Evolutionary conservation across 2,113 vertebrate species (phyloP).

Genomic region (Danionella cerebrum): DNA sequence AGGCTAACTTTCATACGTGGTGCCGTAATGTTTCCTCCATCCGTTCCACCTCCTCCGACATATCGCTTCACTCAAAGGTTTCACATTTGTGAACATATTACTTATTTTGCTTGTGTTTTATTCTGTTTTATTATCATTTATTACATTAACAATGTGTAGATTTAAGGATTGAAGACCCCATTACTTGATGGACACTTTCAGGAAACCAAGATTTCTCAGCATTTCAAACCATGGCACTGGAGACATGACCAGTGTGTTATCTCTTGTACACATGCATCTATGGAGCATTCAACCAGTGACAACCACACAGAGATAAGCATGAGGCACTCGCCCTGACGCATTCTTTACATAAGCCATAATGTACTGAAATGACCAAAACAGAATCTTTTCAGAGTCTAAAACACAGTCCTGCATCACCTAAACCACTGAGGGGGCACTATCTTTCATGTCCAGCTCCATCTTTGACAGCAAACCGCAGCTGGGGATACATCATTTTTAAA

Average conservation of each 20-base stretch:
- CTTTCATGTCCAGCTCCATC: slow-evolving; percentile 7
- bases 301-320: neutral
- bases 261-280: neutral
- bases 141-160: too few relatives aligned
- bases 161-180: too few relatives aligned
- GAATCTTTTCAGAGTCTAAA: neutral
- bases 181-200: too few relatives aligned
- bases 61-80: too few relatives aligned
- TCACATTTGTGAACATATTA: too few relatives aligned
- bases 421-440: neutral
- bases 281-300: neutral
- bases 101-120: too few relatives aligned
- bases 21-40: too few relatives aligned
- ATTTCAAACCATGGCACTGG: neutral
- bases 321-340: neutral
- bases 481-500: neutral
- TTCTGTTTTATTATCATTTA: too few relatives aligned
- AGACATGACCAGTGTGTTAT: neutral
- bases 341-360: neutral
- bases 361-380: neutral
- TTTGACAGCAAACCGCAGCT: slow-evolving; percentile 20
- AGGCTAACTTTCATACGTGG: too few relatives aligned
- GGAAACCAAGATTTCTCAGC: too few relatives aligned
- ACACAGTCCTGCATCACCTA: slow-evolving; percentile 3
- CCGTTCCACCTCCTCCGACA: too few relatives aligned